Base-by-base conservation (phyloP, 2,113 vertebrate genomes). In the Serinus canaria region DNA sequence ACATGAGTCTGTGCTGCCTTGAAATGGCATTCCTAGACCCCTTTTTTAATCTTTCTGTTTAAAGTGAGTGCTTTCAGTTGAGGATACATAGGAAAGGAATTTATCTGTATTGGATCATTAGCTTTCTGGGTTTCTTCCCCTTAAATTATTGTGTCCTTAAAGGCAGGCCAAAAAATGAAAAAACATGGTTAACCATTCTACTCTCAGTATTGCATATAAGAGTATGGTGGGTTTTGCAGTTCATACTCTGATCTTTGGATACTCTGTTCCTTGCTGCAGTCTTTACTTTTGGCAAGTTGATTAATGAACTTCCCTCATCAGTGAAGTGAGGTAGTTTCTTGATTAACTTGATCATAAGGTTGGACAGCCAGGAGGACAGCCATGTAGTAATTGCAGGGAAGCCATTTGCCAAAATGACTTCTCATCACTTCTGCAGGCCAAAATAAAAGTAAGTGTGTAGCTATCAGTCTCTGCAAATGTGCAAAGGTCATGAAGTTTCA, bases 1-100 rank as follows among this genome's bases (percentile, higher is more conserved):
- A 31, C 33, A 58, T 0, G 0, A 28, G 13, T 44, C 9, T 0
- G 0, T 62, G 30, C 10, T 62, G 53, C 49, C 58, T 52, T 91
- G 53, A 84, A 85, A n/a, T 35, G 15, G 8, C 22, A 15, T 59
- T 69, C 33, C 5, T 10, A 31, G 39, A 27, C 16, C 8, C 53
- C 17, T 1, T 6, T 47, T 68, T 75, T 44, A 30, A 23, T 83
- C 30, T 78, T 62, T 15, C 8, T 79, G 3, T 50, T 30, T 49
- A 11, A 76, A 70, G 33, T 39, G 24, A 75, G 5, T 11, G 3
- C 43, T 93, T 90, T 62, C 9, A 27, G 33, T 75, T 90, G 68
- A 58, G 59, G 33, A 27, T 77, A 15, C 2, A 6, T 31, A 10
- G 50, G 13, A 87, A 75, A 13, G 21, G 10, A 17, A 39, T n/a